Evolutionary conservation across 2,888 invertebrate species (phyloP), one percentile per base, ranked within the genome.

Genomic region (Drosophila austrosaltans): DNA sequence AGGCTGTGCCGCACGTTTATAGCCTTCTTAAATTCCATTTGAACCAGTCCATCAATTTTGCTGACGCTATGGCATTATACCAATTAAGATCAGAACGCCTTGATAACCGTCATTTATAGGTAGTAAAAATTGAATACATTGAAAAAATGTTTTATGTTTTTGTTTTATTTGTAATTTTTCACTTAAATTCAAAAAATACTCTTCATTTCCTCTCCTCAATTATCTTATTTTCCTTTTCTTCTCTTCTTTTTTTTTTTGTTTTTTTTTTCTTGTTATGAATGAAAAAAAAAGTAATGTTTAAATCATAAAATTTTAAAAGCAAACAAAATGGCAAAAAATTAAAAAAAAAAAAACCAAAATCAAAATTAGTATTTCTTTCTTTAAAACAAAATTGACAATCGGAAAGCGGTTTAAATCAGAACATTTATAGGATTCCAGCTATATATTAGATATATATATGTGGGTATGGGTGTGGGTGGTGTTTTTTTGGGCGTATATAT

Each of bases 121-220:
- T 8, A 7, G 6, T 7, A 36, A 36, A n/a, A 40, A 40, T 3
- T 20, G 20, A 44, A 48, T 36, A 22, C 10, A 25, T 48, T 1
- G n/a, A n/a, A 2, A n/a, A 12, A 2, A 22, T 28, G 28, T 8
- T 16, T 73, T 68, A 64, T 57, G 42, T 76, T 70, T 75, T 72
- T 72, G 56, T 81, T 75, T 83, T 83, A 87, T 82, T 87, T 82
- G 66, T 83, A 81, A 73, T 82, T 69, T 64, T 79, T 81, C 77
- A 79, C 87, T 87, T 87, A 87, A 85, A 72, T 87, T 87, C 85
- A 83, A 83, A 83, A 82, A 83, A 83, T 83, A 83, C 83, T 83
- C 83, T 82, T 79, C 72, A 77, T 87, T 83, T 84, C 75, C 74
- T 70, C 72, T 58, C 75, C 69, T 66, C 63, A 65, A 77, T 77